A percentile compares a stretch with the other conserved stretches of the same genome.
Evolutionary conservation across 2,888 invertebrate species (phyloP).

Genomic region (Polydrusus tereticollis): DNA sequence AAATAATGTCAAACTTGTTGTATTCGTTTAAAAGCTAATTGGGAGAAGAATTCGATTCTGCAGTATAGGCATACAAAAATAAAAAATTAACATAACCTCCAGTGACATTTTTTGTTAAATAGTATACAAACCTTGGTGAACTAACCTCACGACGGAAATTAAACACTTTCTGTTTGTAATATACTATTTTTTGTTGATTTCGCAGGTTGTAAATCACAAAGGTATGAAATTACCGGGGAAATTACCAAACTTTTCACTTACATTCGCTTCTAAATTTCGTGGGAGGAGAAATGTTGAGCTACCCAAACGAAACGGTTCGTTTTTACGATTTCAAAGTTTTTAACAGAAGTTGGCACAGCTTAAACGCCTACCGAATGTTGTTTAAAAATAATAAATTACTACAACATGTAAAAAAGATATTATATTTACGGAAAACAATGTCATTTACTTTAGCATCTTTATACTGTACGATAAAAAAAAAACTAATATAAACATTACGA

Average conservation of each 20-base stretch:
- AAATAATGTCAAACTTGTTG: no score
- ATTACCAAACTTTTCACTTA: background rate
- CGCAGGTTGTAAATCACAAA: background rate
- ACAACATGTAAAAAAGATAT: constrained; percentile 28
- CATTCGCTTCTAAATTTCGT: constrained; percentile 1
- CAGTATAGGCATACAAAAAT: no score
- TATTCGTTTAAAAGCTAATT: no score
- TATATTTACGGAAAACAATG: constrained; percentile 28
- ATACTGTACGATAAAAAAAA: constrained; percentile 23
- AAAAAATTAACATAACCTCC: no score
- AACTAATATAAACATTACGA: background rate
- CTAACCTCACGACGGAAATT: no score
- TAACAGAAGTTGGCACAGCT: constrained; percentile 20
- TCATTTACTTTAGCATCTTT: constrained; percentile 27
- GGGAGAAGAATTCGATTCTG: no score
- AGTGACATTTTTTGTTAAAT: no score
- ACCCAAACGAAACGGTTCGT: constrained; percentile 3
- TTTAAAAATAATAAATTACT: constrained; percentile 33
- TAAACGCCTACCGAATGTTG: constrained; percentile 20
- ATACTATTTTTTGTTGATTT: background rate
- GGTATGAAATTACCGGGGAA: background rate
- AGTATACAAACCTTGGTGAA: no score
- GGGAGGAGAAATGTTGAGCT: background rate
- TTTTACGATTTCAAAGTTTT: constrained; percentile 7
- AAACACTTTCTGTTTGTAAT: no score